Evolutionary conservation across 1,140 invertebrate genomes (phyloP), one percentile per base, ranked within the genome.

Genomic region (Macrobrachium rosenbergii): DNA sequence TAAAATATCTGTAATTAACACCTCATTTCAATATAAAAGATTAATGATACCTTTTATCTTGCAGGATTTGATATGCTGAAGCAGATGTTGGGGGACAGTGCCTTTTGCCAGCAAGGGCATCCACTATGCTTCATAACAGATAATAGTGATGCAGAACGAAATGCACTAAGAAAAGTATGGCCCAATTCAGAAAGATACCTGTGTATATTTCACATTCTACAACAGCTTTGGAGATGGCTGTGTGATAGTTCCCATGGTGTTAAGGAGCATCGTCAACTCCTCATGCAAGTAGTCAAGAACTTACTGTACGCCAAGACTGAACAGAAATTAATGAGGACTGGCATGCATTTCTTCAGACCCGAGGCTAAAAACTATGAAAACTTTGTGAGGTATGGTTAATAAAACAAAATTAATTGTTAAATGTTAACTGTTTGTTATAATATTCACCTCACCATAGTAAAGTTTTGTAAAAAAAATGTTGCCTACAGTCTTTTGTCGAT

Each of bases 51-150:
- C n/a, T n/a, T n/a, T 28, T 73, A 17, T 16, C 16, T 73, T 23
- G 8, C 21, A 73, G 69, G 69, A 3, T 73, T 73, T 73, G 21
- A 17, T 23, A 12, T 73, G 19, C 21, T 73, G 7, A 16, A 6
- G 19, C 12, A 73, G 12, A 17, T 73, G 69, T 11, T 73, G 10
- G 69, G 69, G 11, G 14, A 73, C 6, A 17, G 3, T 23, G 69
- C 69, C 21, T 73, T 73, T 43, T 23, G 12, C n/a, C 28, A 43
- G 14, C 7, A 73, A 17, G 19, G 21, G 12, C 21, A 73, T 28
- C 69, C 69, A 73, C 12, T 14, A 11, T 73, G 69, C 69, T 73
- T 73, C 69, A 73, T 73, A 6, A 73, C 69, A 14, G 69, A 73
- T 43, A 28, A 23, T 43, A 11, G 69, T 43, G 5, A 73, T 23